phyloP scores from a whole-genome alignment of 2,797 vertebrate genomes.

The Tiaroga cobitis region DNA sequence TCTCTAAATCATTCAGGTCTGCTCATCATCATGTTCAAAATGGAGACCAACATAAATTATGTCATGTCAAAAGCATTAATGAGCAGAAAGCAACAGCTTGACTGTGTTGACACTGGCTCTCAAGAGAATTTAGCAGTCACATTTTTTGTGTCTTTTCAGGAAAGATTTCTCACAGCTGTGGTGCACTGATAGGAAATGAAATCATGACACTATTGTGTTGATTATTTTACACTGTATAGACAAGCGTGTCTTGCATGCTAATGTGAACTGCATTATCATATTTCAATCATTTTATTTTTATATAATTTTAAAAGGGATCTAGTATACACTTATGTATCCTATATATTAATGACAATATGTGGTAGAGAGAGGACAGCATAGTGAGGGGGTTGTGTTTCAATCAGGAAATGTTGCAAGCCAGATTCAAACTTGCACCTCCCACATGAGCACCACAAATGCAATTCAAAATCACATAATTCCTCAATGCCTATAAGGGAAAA shows the following conservation, averaged over 20 bases:
- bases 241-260: not conserved
- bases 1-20: slow-evolving; percentile 29
- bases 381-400: not conserved
- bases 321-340: not conserved
- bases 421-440: not conserved
- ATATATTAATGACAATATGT: not conserved
- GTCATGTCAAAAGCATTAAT: slow-evolving; percentile 30
- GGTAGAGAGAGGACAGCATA: not conserved
- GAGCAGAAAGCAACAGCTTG: slow-evolving; percentile 17
- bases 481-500: not conserved
- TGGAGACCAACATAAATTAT: slow-evolving; percentile 9
- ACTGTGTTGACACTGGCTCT: slow-evolving; percentile 10
- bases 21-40: slow-evolving; percentile 19
- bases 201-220: not conserved
- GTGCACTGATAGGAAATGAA: not conserved
- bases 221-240: not conserved
- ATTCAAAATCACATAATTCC: not conserved
- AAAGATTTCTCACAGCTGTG: slow-evolving; percentile 15
- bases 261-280: not conserved
- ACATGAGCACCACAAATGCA: not conserved
- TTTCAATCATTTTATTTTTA: not conserved
- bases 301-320: not conserved
- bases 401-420: not conserved
- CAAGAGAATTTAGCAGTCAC: slow-evolving; percentile 19
- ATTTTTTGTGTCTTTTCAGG: not conserved